Evolutionary conservation across 1,140 invertebrate genomes (phyloP), one percentile per base, ranked within the genome.

Genomic region (Aphis gossypii): DNA sequence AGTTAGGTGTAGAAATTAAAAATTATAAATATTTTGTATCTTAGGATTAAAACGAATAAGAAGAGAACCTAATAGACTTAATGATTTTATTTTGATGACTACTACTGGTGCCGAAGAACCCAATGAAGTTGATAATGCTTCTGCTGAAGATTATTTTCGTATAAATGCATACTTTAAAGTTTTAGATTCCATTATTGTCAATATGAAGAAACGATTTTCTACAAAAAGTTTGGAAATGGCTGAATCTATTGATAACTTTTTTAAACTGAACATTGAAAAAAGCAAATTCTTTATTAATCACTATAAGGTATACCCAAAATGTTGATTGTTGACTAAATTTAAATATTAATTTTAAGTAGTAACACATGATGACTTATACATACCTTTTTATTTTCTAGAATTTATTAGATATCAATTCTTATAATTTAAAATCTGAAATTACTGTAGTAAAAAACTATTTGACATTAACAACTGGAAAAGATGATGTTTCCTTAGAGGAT

Each of bases 401-500:
- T 54, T 89, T 89, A 89, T 89, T 89, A 30, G 87, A 20, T 54
- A 23, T 54, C 35, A 54, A 89, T 51, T n/a, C 5, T 89, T 89
- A 89, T 51, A 89, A 89, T 89, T 35, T 89, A 89, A 23, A 35
- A 89, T 51, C 87, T 0, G 48, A 54, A 89, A 54, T 51, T 89
- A 89, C 30, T 89, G 87, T 89, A 38, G 25, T 89, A 18, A 54
- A 89, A 51, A 89, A 89, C 44, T 88, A 88, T 9, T 25, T 30
- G 48, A 48, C 44, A 86, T 86, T 86, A 86, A 86, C 41, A 86
- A 86, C 84, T 84, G 83, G 83, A 84, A 84, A 84, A 84, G 41
- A 88, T 88, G 86, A 88, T 88, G n/a, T 51, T 25, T 89, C 11
- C 87, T 89, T 89, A 89, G 87, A 89, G 46, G 87, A 89, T 89